Conservation (phyloP, 2,888 invertebrate species). For the Caenorhabditis sp. region DNA sequence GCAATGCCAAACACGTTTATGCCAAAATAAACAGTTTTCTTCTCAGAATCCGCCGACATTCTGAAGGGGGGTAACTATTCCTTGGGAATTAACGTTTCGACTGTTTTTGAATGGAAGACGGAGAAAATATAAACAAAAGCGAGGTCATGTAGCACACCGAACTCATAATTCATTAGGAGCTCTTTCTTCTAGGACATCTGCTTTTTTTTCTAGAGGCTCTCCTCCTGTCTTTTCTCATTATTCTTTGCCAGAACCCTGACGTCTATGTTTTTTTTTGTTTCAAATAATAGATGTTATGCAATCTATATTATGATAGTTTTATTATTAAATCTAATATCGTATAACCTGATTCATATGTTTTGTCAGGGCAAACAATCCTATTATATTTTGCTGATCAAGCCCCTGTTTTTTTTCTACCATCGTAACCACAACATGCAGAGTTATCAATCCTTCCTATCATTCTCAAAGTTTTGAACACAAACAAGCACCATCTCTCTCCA, state of each 20-base stretch:
- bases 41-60: conserved; percentile 46
- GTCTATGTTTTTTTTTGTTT: conserved; percentile 23
- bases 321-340: conserved; percentile 11
- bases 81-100: conserved; percentile 6
- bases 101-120: conserved; percentile 19
- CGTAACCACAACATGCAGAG: neutral
- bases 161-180: conserved; percentile 50
- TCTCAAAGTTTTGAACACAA: conserved; percentile 6
- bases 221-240: neutral
- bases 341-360: conserved; percentile 33
- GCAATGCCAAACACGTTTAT: conserved; percentile 60
- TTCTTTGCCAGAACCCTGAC: conserved; percentile 29
- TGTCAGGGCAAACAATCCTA: conserved; percentile 18
- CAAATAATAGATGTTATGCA: conserved; percentile 1
- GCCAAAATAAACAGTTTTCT: conserved; percentile 64
- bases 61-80: conserved; percentile 22
- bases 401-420: conserved; percentile 11
- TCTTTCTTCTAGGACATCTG: conserved; percentile 18
- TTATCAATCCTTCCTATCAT: conserved; percentile 7
- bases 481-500: neutral
- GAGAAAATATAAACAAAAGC: conserved; percentile 27
- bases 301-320: neutral
- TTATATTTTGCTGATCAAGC: conserved; percentile 36
- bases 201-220: conserved; percentile 7
- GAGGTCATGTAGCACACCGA: conserved; percentile 22